phyloP scores from a whole-genome alignment of 2,113 vertebrate species.

The Saccopteryx bilineata region DNA sequence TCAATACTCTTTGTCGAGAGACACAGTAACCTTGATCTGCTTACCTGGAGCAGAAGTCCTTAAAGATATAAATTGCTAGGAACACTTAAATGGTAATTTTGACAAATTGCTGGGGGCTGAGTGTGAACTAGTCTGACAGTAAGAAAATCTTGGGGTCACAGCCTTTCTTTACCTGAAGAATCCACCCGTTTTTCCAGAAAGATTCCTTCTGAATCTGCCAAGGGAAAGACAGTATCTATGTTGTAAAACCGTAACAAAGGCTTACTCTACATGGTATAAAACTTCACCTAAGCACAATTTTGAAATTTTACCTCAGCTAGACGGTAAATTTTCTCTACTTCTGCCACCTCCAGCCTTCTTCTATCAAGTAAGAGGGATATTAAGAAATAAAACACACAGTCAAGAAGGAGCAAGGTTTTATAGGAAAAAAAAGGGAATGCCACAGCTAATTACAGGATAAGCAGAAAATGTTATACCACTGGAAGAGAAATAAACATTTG shows the following conservation, averaged over 20 bases:
- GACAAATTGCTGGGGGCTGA: not conserved
- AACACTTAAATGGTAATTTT: not conserved
- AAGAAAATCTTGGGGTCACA: not conserved
- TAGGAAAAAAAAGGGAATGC: not conserved
- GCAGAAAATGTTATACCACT: not conserved
- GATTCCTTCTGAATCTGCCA: not conserved
- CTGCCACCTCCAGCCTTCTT: fast-evolving
- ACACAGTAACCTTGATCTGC: not conserved
- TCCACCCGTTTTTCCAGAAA: not conserved
- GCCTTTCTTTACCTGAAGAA: not conserved
- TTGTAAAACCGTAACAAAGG: not conserved
- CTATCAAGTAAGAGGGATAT: not conserved
- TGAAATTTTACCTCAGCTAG: not conserved
- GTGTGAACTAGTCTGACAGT: not conserved
- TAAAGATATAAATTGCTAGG: not conserved
- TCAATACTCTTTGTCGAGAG: not conserved
- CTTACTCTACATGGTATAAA: not conserved
- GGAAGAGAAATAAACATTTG: not conserved
- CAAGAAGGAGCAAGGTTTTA: not conserved
- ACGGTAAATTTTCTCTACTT: not conserved
- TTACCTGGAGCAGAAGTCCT: not conserved
- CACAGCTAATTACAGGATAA: not conserved
- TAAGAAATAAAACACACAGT: not conserved
- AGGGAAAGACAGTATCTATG: not conserved
- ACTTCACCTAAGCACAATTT: not conserved